Base-by-base conservation (phyloP, 2,888 invertebrate species). In the Pyrochroa serraticornis region DNA sequence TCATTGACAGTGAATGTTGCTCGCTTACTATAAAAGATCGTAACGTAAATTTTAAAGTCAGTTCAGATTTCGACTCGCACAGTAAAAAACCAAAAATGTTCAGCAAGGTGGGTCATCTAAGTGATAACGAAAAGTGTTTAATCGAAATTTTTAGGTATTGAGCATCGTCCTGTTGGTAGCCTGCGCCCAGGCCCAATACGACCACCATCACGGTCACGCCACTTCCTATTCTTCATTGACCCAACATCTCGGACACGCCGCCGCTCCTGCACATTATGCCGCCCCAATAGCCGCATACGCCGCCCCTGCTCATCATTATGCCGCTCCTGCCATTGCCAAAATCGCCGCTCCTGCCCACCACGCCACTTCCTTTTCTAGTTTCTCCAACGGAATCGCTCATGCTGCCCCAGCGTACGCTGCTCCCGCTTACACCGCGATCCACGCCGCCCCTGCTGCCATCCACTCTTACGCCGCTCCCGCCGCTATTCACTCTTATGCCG, bases 151-250 rank as follows among this genome's bases (percentile, higher is more conserved):
- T 31, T 12, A 55, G 55, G 43, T 57, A 8, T 37, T 58, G 10
- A 42, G 49, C 6, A n/a, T 58, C 31, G 47, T 37, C 35, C 39
- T 62, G 33, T 46, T 67, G 33, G 49, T 57, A 7, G 55, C 61
- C 7, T 60, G 44, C 39, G 30, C 58, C 41, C n/a, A n/a, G n/a
- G n/a, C n/a, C n/a, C 45, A 59, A 42, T 68, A 64, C 13, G 46
- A 51, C 13, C 65, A 65, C 31, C 58, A 62, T 32, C 62, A 64
- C 7, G 63, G 68, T 34, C 58, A 63, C 9, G 67, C 69, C 32
- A 65, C 66, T 5, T 71, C 71, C 1, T 70, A 57, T 32, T 53
- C 60, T 7, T 53, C 60, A 7, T 64, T 68, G 50, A 69, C 69
- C 9, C 56, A 69, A 13, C 64, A 68, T 51, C 33, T 57, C 51